Conservation (phyloP, 2,797 vertebrate species). For the Scolopax rusticola region DNA sequence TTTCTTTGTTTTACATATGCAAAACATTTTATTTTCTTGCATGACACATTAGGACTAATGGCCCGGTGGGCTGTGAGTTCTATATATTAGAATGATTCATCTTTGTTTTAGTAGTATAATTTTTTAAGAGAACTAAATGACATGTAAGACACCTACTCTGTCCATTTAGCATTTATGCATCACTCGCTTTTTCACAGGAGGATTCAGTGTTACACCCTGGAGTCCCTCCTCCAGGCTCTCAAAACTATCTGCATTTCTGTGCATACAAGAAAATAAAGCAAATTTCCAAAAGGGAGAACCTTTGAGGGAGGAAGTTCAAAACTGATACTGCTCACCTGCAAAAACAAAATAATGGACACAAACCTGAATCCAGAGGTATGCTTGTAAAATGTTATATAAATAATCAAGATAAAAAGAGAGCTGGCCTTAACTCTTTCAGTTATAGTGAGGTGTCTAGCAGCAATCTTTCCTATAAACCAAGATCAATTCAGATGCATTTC, state of each 20-base stretch:
- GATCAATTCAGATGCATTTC: not conserved
- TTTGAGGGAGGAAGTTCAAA: not conserved
- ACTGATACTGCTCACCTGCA: not conserved
- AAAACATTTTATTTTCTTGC: constrained; percentile 45
- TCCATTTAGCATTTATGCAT: constrained; percentile 33
- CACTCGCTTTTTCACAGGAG: constrained; percentile 16
- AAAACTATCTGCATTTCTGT: not conserved
- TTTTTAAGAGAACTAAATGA: constrained; percentile 26
- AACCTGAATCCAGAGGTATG: not conserved
- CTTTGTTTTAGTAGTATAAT: constrained; percentile 2
- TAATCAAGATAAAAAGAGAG: not conserved
- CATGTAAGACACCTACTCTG: not conserved
- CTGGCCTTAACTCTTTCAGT: not conserved
- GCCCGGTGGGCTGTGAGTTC: constrained; percentile 25
- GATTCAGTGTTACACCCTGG: not conserved
- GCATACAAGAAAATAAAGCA: not conserved
- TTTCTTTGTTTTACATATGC: constrained; percentile 37
- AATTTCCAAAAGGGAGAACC: not conserved
- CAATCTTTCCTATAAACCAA: not conserved
- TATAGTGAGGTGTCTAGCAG: not conserved
- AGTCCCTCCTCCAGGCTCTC: not conserved
- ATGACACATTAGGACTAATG: constrained; percentile 43
- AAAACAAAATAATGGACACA: not conserved
- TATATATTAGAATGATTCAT: constrained; percentile 36
- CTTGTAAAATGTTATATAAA: not conserved